Evolutionary conservation across 2,888 invertebrate genomes (phyloP), one percentile per base, ranked within the genome.

Genomic region (Chouioia cunea): DNA sequence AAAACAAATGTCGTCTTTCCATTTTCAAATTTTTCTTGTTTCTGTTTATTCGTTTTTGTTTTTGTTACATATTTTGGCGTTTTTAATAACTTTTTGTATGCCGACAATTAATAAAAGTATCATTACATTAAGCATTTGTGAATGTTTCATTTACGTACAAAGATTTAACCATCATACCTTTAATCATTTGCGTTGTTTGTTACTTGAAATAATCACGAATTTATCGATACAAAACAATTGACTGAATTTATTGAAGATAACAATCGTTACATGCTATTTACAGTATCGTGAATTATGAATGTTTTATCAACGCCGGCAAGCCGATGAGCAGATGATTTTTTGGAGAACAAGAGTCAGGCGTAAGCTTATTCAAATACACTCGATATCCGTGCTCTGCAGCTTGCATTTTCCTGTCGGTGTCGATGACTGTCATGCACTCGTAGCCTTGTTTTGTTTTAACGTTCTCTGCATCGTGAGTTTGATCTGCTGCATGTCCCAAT

Each of bases 401-500:
- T 74, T 92, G 89, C 57, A 91, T 83, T 71, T 90, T 92, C 73
- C 97, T 88, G 83, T 97, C 97, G 0, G 92, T 93, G 82, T 97
- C 97, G 71, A 97, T 92, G 67, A 94, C 87, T 65, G 92, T 90
- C 97, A 97, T 97, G 81, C 96, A 97, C 65, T 89, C 86, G 76
- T 92, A 91, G 0, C 97, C 97, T 85, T 95, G 92, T 4, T 87
- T 86, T 2, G 92, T 91, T 79, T 93, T 90, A 0, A 87, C 88
- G 81, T 93, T 91, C 53, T 90, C 88, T n/a, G 87, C 88, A 69
- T 90, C 90, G 81, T 97, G 96, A 0, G 96, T 96, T 86, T 97
- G 96, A 86, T 97, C 97, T 0, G 97, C 96, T 8, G 95, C 92
- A 86, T 97, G 97, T 1, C 95, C 93, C 70, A 97, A 89, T 73